Percentiles rank a stretch among this genome's conserved stretches.
These are phyloP conservation scores for Laspeyria flexula DNA, from an alignment of 2,888 invertebrate genomes.

Conservation along the genomic window DNA sequence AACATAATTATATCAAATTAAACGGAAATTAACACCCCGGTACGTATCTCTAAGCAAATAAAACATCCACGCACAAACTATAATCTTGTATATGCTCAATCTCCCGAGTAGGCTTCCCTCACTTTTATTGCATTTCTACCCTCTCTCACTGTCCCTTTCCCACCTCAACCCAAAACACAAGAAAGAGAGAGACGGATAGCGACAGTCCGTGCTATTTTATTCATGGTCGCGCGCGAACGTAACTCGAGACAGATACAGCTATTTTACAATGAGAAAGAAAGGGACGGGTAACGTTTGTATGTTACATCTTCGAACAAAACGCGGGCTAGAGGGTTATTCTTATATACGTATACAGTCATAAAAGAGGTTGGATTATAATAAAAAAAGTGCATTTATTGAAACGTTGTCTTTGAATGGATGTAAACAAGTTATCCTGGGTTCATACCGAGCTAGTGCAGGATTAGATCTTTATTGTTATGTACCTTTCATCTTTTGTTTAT, in stretches of 20 bases:
- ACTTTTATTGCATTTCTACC: conserved; percentile 75
- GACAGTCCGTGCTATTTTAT: conserved; percentile 72
- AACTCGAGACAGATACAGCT: conserved; percentile 62
- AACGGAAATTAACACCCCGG: conserved; percentile 72
- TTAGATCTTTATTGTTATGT: neutral
- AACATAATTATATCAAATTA: conserved; percentile 66
- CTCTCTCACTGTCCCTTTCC: conserved; percentile 58
- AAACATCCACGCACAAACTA: conserved; percentile 62
- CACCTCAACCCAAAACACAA: conserved; percentile 36
- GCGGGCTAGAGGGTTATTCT: conserved; percentile 74
- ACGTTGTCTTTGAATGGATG: conserved; percentile 56
- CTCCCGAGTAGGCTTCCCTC: conserved; percentile 63
- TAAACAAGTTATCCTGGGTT: conserved; percentile 44
- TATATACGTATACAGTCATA: conserved; percentile 44
- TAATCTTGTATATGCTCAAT: conserved; percentile 66
- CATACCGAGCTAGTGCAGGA: neutral
- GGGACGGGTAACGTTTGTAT: conserved; percentile 60
- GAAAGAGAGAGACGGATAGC: conserved; percentile 65
- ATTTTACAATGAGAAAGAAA: conserved; percentile 58
- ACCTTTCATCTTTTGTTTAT: neutral
- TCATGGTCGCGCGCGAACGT: conserved; percentile 67
- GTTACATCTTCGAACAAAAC: conserved; percentile 71
- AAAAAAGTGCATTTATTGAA: conserved; percentile 72
- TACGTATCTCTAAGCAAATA: conserved; percentile 64
- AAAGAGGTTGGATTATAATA: conserved; percentile 48